These are phyloP conservation scores for Ctenoplectra terminalis DNA, from an alignment of 1,140 invertebrate species.

Conservation along the genomic window DNA sequence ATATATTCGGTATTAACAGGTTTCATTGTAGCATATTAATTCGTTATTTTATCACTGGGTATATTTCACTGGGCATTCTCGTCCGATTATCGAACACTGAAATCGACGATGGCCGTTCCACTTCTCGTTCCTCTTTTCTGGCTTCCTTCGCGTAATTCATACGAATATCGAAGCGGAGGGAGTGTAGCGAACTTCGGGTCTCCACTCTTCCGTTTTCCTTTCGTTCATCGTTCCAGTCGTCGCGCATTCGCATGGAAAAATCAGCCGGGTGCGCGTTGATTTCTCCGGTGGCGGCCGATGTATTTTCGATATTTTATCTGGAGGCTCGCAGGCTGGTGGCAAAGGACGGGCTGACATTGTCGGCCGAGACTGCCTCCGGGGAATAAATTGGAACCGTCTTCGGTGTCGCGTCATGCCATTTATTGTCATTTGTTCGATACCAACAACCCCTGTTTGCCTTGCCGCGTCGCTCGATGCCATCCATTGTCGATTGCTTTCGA, in stretches of 20 bases:
- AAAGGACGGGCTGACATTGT: conserved; percentile 50
- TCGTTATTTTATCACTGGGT: conserved; percentile 22
- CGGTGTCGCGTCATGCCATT: conserved; percentile 72
- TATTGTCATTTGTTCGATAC: conserved; percentile 79
- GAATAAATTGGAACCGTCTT: conserved; percentile 79
- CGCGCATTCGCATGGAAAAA: conserved; percentile 25
- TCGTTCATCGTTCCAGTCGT: not conserved
- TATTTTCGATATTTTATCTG: conserved; percentile 72
- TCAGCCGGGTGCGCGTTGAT: conserved; percentile 30
- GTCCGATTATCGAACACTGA: not conserved
- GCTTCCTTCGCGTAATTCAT: not conserved
- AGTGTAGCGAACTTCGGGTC: too few relatives aligned
- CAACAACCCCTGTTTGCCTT: conserved; percentile 59
- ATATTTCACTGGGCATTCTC: not conserved
- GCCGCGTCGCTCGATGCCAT: conserved; percentile 43
- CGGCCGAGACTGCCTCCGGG: conserved; percentile 52
- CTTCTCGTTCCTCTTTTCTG: too few relatives aligned
- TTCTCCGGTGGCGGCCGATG: conserved; percentile 58
- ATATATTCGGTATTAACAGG: conserved; percentile 3
- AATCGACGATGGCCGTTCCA: not conserved
- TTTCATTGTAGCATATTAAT: conserved; percentile 28
- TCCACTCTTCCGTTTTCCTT: not conserved
- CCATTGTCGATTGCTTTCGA: conserved; percentile 51
- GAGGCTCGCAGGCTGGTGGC: conserved; percentile 30
- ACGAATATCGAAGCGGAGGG: conserved; percentile 10